Conservation (phyloP, 2,113 vertebrate genomes). For the Nesoenas mayeri region DNA sequence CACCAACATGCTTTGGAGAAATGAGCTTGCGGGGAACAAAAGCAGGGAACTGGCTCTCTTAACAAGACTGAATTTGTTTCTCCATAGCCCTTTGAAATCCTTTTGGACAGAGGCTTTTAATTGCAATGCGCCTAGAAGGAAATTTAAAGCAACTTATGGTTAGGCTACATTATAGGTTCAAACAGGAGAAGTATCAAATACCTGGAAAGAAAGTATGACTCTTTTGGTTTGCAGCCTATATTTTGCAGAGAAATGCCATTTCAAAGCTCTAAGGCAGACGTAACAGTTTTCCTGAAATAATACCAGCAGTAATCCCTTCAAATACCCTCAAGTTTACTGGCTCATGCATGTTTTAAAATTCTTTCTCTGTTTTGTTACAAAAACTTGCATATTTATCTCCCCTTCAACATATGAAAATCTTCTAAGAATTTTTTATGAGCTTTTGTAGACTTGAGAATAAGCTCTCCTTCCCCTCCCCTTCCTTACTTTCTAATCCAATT, state of each 20-base stretch:
- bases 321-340: conserved; percentile 45
- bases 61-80: background rate
- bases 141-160: background rate
- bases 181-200: conserved; percentile 16
- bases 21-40: background rate
- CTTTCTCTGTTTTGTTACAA: conserved; percentile 45
- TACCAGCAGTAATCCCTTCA: conserved; percentile 52
- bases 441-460: conserved; percentile 67
- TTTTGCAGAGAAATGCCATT: conserved; percentile 2
- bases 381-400: conserved; percentile 55
- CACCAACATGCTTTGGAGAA: background rate
- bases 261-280: conserved; percentile 35
- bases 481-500: conserved; percentile 83
- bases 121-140: background rate
- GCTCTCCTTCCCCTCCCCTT: conserved; percentile 64
- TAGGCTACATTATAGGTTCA: background rate
- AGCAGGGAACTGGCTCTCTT: background rate
- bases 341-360: conserved; percentile 49
- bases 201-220: conserved; percentile 40
- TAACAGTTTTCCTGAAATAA: conserved; percentile 59
- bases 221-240: background rate
- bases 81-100: background rate
- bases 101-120: conserved; percentile 19
- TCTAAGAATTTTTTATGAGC: conserved; percentile 67
- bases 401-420: conserved; percentile 68